Conservation (phyloP, 2,113 vertebrate genomes). For the Ciconia stormi region DNA sequence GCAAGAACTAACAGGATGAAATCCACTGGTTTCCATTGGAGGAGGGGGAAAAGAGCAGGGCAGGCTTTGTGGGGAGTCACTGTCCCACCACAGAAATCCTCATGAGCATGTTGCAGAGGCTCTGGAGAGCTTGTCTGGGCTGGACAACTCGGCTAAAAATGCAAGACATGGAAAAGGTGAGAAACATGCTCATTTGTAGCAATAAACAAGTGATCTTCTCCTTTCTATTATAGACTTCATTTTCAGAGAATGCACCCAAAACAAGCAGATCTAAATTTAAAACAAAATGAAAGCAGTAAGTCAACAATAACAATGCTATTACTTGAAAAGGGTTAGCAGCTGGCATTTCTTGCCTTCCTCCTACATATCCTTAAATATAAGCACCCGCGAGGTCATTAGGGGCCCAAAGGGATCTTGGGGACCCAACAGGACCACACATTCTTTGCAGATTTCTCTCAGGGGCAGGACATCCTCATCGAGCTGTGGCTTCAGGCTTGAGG, state of each 20-base stretch:
- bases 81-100: not conserved
- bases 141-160: not conserved
- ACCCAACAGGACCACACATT: accelerated
- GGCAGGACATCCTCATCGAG: not conserved
- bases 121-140: not conserved
- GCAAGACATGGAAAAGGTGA: not conserved
- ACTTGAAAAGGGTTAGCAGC: not conserved
- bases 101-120: accelerated
- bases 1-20: not conserved
- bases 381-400: not conserved
- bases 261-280: not conserved
- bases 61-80: not conserved
- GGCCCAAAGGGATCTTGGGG: not conserved
- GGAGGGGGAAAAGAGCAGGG: not conserved
- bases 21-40: not conserved
- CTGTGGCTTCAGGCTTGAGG: not conserved
- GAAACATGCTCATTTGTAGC: not conserved
- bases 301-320: not conserved
- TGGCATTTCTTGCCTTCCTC: not conserved
- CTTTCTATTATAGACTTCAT: not conserved
- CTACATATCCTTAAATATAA: not conserved
- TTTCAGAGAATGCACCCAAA: not conserved
- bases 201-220: not conserved
- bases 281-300: not conserved
- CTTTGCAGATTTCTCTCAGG: not conserved